phyloP scores from a whole-genome alignment of 2,888 invertebrate species.

The Arge pagana region DNA sequence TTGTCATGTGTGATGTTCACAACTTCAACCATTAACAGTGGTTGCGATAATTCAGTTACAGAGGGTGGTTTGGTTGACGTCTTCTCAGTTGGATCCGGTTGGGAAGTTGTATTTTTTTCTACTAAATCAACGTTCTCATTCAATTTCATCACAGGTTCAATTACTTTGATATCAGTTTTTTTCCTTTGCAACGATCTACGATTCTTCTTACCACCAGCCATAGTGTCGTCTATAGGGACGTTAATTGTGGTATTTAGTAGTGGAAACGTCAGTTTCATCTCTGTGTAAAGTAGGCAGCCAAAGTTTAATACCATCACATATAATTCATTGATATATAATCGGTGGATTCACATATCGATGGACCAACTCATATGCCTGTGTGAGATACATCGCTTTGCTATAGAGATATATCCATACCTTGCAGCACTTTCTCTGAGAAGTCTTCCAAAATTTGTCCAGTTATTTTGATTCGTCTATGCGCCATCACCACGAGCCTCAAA shows the following conservation, averaged over 20 bases:
- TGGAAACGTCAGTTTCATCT: constrained; percentile 82
- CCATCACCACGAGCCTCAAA: constrained; percentile 90
- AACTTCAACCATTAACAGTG: constrained; percentile 89
- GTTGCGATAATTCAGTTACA: constrained; percentile 51
- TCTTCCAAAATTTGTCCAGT: constrained; percentile 80
- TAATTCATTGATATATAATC: neutral
- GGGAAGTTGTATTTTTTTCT: constrained; percentile 33
- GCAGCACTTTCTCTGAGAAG: constrained; percentile 63
- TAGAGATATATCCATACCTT: constrained; percentile 63
- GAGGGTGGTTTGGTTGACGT: constrained; percentile 26
- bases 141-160: constrained; percentile 33
- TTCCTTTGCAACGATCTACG: constrained; percentile 43
- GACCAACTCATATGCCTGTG: neutral
- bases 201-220: constrained; percentile 59
- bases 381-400: constrained; percentile 9
- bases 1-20: constrained; percentile 89
- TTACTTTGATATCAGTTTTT: constrained; percentile 36
- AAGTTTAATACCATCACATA: constrained; percentile 2
- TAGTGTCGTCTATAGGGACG: constrained; percentile 78
- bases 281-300: constrained; percentile 52
- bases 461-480: constrained; percentile 85
- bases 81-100: constrained; percentile 25
- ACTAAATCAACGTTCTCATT: constrained; percentile 31
- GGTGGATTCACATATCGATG: neutral
- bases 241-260: constrained; percentile 81